A percentile compares a stretch with the other conserved stretches of the same genome.
These are phyloP conservation scores for Dendrocincla fuliginosa DNA, from an alignment of 2,797 vertebrate species.

Conservation along the genomic window DNA sequence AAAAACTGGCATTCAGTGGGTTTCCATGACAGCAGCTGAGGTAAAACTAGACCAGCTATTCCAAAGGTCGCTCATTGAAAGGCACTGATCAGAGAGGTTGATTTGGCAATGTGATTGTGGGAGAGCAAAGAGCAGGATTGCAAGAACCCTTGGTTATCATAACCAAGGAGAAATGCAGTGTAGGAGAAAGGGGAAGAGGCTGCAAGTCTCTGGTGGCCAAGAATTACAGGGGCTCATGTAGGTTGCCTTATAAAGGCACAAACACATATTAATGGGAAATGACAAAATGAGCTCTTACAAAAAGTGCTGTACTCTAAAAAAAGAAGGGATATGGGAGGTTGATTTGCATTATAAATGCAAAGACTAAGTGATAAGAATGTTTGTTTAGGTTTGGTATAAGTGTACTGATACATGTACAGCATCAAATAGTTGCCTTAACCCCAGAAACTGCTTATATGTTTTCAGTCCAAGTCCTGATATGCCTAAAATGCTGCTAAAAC, in stretches of 20 bases:
- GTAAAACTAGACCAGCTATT: slow-evolving; percentile 37
- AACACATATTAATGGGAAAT: neutral
- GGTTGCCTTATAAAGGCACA: neutral
- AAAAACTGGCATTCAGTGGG: slow-evolving; percentile 14
- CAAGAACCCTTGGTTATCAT: neutral
- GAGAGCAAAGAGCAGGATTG: neutral
- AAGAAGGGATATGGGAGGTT: neutral
- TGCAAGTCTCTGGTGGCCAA: neutral
- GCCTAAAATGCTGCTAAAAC: neutral
- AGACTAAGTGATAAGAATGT: neutral
- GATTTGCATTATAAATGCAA: neutral
- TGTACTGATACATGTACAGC: neutral
- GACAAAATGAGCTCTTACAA: neutral
- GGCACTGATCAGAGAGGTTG: slow-evolving; percentile 9
- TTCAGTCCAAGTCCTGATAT: neutral
- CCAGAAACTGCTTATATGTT: neutral
- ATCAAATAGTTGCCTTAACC: neutral
- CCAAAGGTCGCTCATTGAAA: slow-evolving; percentile 36
- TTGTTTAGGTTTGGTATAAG: neutral
- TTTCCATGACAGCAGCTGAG: slow-evolving; percentile 57
- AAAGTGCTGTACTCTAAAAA: neutral
- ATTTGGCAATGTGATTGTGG: slow-evolving; percentile 9
- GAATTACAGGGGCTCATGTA: neutral
- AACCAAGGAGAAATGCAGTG: neutral
- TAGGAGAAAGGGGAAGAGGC: neutral